A percentile compares a stretch with the other conserved stretches of the same genome.
These are phyloP conservation scores for Drosophila auraria DNA, from an alignment of 1,140 invertebrate species.

Conservation along the genomic window DNA sequence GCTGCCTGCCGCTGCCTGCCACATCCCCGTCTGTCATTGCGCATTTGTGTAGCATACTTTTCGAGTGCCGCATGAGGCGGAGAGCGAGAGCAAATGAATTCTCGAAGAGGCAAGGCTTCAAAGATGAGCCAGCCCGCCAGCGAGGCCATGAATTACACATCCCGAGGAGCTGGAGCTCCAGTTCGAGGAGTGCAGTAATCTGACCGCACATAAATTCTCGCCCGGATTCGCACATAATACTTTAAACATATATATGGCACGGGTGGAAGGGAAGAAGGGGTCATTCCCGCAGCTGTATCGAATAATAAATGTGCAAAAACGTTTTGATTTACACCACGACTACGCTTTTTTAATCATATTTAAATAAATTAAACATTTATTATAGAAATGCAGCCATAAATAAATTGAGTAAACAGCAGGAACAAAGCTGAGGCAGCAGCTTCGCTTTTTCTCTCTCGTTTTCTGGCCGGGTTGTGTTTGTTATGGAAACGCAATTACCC, in stretches of 20 bases:
- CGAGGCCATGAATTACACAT: slow-evolving; percentile 61
- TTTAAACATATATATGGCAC: slow-evolving; percentile 12
- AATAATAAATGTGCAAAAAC: slow-evolving; percentile 72
- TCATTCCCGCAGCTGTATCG: slow-evolving; percentile 11
- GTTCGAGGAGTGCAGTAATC: slow-evolving; percentile 64
- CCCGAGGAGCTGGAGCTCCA: slow-evolving; percentile 4
- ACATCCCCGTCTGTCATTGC: slow-evolving; percentile 48
- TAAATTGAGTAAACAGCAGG: slow-evolving; percentile 67
- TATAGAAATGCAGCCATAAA: slow-evolving; percentile 72
- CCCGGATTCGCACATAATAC: slow-evolving; percentile 63
- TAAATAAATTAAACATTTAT: slow-evolving; percentile 82
- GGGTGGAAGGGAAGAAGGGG: neutral
- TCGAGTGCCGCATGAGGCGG: slow-evolving; percentile 48
- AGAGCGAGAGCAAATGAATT: slow-evolving; percentile 40
- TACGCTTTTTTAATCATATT: slow-evolving; percentile 74
- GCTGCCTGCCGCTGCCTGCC: slow-evolving; percentile 28
- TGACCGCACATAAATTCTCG: slow-evolving; percentile 77
- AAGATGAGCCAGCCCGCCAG: slow-evolving; percentile 32
- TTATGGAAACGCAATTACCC: slow-evolving; percentile 36
- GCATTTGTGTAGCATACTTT: slow-evolving; percentile 78
- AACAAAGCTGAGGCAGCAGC: slow-evolving; percentile 16
- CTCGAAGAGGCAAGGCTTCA: slow-evolving; percentile 20
- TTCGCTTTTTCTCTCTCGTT: no score
- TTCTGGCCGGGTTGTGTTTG: slow-evolving; percentile 9
- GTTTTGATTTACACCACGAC: slow-evolving; percentile 70